Conservation (phyloP, 2,113 vertebrate genomes). For the Aramus guarauna region DNA sequence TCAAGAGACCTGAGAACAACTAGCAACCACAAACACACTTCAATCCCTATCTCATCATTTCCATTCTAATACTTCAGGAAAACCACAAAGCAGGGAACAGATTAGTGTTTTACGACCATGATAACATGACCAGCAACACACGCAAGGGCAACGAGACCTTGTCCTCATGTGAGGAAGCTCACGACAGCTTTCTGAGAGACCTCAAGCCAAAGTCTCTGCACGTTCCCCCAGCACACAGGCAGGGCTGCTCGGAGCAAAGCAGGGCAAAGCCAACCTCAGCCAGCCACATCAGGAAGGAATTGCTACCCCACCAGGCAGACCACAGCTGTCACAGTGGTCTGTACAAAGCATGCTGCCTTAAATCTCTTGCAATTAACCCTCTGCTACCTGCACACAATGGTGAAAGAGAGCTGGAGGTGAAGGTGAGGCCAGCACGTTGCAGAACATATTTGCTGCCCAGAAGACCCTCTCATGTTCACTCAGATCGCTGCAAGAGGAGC, state of each 20-base stretch:
- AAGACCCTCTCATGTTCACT: not conserved
- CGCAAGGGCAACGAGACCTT: not conserved
- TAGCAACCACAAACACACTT: not conserved
- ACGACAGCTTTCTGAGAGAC: not conserved
- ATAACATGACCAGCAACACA: not conserved
- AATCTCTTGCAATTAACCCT: not conserved
- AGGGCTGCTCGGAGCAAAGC: not conserved
- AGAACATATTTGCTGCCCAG: not conserved
- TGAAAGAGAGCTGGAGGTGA: not conserved
- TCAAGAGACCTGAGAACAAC: not conserved
- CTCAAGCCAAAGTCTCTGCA: not conserved
- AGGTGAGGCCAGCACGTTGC: not conserved
- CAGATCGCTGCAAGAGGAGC: not conserved
- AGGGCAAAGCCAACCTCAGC: not conserved
- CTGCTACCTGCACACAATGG: not conserved
- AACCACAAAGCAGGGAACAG: not conserved
- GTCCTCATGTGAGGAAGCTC: not conserved
- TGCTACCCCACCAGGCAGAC: not conserved
- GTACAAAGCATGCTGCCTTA: not conserved
- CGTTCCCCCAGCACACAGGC: not conserved
- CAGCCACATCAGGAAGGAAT: not conserved
- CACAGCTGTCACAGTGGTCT: not conserved
- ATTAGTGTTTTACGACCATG: not conserved
- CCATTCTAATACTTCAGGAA: not conserved
- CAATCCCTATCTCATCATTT: not conserved